Conservation (phyloP, 2,888 invertebrate genomes). For the Cephus pygmeus region DNA sequence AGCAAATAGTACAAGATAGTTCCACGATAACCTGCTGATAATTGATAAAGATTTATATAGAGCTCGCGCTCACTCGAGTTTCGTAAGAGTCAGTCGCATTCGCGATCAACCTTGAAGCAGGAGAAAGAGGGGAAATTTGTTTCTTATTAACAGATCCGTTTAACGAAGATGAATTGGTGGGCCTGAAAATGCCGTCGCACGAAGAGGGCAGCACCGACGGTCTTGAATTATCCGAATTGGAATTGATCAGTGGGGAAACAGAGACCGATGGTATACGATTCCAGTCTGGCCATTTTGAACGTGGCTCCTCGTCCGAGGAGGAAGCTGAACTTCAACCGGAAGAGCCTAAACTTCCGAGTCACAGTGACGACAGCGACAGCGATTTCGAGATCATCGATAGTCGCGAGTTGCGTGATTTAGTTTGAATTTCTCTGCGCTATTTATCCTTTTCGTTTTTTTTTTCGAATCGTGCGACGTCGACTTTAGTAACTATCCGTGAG, state of each 20-base stretch:
- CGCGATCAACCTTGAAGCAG: neutral
- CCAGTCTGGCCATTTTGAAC: constrained; percentile 59
- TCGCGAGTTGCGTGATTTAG: constrained; percentile 33
- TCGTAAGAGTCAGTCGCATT: neutral
- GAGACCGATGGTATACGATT: constrained; percentile 57
- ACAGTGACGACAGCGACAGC: constrained; percentile 59
- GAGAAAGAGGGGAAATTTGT: neutral
- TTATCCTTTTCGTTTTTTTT: constrained; percentile 5
- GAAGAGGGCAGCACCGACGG: constrained; percentile 63
- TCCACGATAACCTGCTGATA: neutral
- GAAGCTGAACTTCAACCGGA: constrained; percentile 51
- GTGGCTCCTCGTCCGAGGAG: constrained; percentile 58
- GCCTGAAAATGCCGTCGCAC: constrained; percentile 61
- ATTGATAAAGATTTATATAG: neutral
- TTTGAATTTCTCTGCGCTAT: neutral
- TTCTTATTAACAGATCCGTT: constrained; percentile 46
- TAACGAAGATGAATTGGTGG: constrained; percentile 56
- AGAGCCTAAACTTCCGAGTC: constrained; percentile 42
- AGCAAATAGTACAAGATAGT: neutral
- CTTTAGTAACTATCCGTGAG: neutral
- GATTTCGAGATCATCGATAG: constrained; percentile 63
- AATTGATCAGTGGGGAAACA: constrained; percentile 54
- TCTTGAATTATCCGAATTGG: constrained; percentile 59
- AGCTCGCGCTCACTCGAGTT: neutral
- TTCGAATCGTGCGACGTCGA: neutral